Evolutionary conservation across 1,140 invertebrate species (phyloP).

Genomic region (Nasonia giraulti): DNA sequence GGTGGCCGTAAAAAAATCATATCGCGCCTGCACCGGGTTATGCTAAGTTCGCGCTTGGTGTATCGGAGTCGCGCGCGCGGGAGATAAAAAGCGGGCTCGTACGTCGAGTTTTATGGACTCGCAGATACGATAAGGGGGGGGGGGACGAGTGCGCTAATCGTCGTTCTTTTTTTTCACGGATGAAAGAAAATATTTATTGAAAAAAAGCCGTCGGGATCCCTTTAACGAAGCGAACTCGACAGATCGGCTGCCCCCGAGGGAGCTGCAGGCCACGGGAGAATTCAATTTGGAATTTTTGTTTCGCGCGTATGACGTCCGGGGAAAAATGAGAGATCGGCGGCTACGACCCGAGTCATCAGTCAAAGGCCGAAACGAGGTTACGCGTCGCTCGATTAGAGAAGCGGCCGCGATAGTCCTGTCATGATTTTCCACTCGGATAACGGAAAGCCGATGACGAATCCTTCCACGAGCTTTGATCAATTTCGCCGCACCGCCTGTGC

Average conservation of each 20-base stretch:
- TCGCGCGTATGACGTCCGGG: neutral
- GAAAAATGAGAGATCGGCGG: conserved; percentile 30
- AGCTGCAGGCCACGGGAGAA: neutral
- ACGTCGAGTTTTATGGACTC: neutral
- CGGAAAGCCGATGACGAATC: conserved; percentile 44
- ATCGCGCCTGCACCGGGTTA: conserved; percentile 9
- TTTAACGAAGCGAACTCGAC: conserved; percentile 30
- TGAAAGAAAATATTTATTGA: too few relatives aligned
- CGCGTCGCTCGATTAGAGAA: neutral
- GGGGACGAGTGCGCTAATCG: neutral
- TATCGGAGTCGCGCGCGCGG: neutral
- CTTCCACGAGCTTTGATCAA: conserved; percentile 40
- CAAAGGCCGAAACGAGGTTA: conserved; percentile 42
- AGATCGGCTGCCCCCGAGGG: neutral
- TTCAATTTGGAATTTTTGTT: conserved; percentile 49
- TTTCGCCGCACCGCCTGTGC: neutral
- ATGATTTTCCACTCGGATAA: conserved; percentile 43
- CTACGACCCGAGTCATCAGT: conserved; percentile 28
- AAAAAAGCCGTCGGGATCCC: neutral
- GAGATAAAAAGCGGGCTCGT: conserved; percentile 7
- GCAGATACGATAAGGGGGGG: neutral
- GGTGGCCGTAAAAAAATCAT: conserved; percentile 31
- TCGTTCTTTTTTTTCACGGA: neutral
- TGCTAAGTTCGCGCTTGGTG: conserved; percentile 18
- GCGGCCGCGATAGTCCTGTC: neutral